Evolutionary conservation across 2,888 invertebrate genomes (phyloP), one percentile per base, ranked within the genome.

Genomic region (Zygothrica quintamaculata): DNA sequence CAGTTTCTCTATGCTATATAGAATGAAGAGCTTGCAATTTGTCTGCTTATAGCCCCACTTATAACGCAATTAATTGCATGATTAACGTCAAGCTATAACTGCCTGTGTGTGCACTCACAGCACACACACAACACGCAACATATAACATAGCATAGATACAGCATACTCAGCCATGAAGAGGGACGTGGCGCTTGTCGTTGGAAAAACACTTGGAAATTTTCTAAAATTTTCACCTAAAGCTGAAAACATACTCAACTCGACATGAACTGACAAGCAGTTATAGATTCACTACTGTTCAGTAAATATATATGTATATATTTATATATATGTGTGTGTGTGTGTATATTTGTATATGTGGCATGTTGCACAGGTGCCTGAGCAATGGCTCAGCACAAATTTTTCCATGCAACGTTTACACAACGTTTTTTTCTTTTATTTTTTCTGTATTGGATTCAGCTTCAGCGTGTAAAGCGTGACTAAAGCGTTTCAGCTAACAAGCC

Each of bases 391-490:
- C 85, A 65, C 46, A 61, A 36, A 51, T 50, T 78, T 74, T 50
- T 39, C 77, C 59, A 37, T 33, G 36, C 44, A 59, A 48, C 57
- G 59, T 61, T 60, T 75, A 44, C 44, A 46, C 33, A 64, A 47
- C 53, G 74, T 74, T 76, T 82, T 82, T 79, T 66, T 61, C 68
- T 52, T 52, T 33, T 62, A n/a, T n/a, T n/a, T n/a, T n/a, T n/a
- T n/a, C n/a, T n/a, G n/a, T n/a, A n/a, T n/a, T n/a, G n/a, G n/a
- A n/a, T n/a, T n/a, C n/a, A n/a, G n/a, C n/a, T n/a, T n/a, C n/a
- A n/a, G n/a, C n/a, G n/a, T 31, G 13, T 59, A 57, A 70, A 68
- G 74, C 86, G 88, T 86, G 87, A 80, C 88, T 87, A 67, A 74
- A 80, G 84, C 77, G 69, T 72, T 84, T 84, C 66, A 56, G 57